Percentiles rank a stretch among this genome's conserved stretches.
These are phyloP conservation scores for Natator depressus DNA, from an alignment of 2,113 vertebrate genomes.

Conservation along the genomic window DNA sequence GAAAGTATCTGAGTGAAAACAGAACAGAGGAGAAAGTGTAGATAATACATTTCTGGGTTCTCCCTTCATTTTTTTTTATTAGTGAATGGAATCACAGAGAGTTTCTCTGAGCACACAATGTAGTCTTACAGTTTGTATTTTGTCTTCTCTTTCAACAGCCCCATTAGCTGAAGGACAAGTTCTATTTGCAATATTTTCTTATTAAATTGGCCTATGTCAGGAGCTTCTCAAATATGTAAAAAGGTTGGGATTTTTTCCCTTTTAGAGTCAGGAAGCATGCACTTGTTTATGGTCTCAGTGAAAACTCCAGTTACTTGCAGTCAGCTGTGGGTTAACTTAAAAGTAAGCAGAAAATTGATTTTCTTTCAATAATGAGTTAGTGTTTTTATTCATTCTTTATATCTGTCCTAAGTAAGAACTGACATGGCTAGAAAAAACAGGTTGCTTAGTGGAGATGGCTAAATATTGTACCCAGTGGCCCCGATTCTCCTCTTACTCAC, in stretches of 20 bases:
- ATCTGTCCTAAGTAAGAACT: background rate
- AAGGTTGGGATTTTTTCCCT: background rate
- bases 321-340: background rate
- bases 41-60: background rate
- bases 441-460: slow-evolving; percentile 5
- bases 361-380: background rate
- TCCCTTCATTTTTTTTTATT: background rate
- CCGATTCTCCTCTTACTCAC: background rate
- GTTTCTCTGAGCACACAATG: background rate
- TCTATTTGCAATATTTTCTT: background rate
- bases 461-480: background rate
- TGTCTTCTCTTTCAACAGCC: background rate
- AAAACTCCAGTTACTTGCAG: background rate
- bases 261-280: rapidly evolving
- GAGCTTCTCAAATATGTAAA: background rate
- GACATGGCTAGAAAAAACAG: background rate
- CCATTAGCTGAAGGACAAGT: background rate
- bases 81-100: background rate
- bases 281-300: background rate
- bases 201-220: background rate
- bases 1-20: background rate
- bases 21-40: background rate
- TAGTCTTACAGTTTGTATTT: background rate
- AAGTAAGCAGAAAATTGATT: background rate
- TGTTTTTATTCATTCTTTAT: background rate